Conservation (phyloP, 92 coral and sea anemone species). For the Epizoanthus scotinus region DNA sequence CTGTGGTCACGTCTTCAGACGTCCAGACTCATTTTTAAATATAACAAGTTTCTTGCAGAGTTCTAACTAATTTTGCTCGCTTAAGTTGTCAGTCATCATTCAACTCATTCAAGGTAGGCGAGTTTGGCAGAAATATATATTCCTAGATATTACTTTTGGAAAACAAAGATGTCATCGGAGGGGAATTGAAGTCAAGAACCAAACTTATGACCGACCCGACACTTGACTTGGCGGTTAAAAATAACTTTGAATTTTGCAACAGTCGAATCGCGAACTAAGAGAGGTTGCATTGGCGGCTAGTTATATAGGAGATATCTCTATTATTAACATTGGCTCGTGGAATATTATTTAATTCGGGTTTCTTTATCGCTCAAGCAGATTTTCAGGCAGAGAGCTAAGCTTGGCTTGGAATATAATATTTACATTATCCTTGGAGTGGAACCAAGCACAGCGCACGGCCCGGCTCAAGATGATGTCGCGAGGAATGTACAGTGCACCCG, state of each 20-base stretch:
- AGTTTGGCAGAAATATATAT: too few species aligned
- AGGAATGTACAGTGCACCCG: slow-evolving; percentile 16
- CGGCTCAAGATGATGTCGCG: slow-evolving; percentile 23
- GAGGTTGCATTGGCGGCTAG: too few species aligned
- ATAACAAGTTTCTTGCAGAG: too few species aligned
- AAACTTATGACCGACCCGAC: not conserved
- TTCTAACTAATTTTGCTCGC: too few species aligned
- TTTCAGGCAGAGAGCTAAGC: not conserved
- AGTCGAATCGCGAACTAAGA: not conserved
- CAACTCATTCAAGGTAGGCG: too few species aligned
- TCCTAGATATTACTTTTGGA: not conserved
- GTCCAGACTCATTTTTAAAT: too few species aligned
- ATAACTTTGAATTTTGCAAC: slow-evolving; percentile 4
- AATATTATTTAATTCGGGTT: not conserved
- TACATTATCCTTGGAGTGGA: not conserved
- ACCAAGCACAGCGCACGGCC: not conserved
- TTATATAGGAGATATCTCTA: too few species aligned
- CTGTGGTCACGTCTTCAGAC: too few species aligned
- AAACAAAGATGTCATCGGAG: too few species aligned
- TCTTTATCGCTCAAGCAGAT: not conserved
- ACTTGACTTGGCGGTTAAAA: not conserved
- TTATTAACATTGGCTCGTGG: too few species aligned
- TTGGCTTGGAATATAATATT: not conserved
- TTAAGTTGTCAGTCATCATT: too few species aligned
- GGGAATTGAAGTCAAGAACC: not conserved